Evolutionary conservation across 1,140 invertebrate species (phyloP).

Genomic region (Cydia pomonella): DNA sequence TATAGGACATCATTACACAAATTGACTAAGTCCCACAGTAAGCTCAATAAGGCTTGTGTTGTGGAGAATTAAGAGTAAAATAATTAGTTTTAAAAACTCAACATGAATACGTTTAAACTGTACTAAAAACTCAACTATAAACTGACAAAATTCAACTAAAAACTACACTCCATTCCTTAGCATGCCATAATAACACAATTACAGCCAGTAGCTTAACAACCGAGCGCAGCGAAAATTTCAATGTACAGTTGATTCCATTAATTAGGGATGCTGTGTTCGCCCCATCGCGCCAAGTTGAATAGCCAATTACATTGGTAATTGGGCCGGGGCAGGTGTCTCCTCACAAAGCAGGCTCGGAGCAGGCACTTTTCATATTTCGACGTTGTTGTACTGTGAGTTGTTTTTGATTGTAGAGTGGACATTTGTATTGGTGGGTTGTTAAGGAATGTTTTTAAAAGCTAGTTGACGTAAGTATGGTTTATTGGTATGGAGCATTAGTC

Average conservation of each 20-base stretch:
- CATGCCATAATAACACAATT: constrained; percentile 31
- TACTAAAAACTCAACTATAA: neutral
- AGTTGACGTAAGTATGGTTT: no score
- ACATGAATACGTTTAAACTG: neutral
- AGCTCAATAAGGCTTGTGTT: no score
- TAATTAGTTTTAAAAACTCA: no score
- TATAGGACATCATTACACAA: no score
- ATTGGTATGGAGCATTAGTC: no score
- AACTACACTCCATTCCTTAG: constrained; percentile 7
- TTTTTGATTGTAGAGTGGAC: constrained; percentile 8
- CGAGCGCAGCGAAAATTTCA: constrained; percentile 67
- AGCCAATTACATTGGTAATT: constrained; percentile 78
- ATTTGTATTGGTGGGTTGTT: neutral
- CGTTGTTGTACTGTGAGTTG: neutral
- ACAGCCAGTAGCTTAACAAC: constrained; percentile 48
- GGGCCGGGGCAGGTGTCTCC: constrained; percentile 66
- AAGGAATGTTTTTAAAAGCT: neutral
- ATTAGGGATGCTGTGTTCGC: constrained; percentile 70
- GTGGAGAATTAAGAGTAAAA: no score
- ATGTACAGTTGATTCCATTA: constrained; percentile 75
- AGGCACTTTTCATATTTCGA: constrained; percentile 4
- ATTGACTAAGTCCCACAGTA: no score
- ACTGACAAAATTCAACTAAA: constrained; percentile 3
- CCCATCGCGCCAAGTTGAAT: constrained; percentile 72
- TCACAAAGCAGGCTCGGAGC: constrained; percentile 51